Base-by-base conservation (phyloP, 2,888 invertebrate species). In the Drosophila histrio region DNA sequence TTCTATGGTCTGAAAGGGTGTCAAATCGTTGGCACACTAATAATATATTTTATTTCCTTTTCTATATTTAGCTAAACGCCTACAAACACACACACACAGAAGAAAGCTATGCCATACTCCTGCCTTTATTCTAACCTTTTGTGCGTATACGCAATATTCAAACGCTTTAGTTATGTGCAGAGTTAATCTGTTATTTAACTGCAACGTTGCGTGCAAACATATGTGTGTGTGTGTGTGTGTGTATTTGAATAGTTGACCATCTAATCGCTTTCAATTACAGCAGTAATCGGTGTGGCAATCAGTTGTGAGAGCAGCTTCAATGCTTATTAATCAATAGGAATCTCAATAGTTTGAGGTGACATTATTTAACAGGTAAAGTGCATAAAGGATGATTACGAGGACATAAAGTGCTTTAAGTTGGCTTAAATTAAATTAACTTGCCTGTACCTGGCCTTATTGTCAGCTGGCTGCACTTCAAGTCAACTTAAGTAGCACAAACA, bases 251-350 rank as follows among this genome's bases (percentile, higher is more conserved):
- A 38, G 41, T 36, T 54, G 50, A 39, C 17, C 60, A 54, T 22
- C 62, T 62, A 73, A 76, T 54, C 69, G 56, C 11, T 70, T 60
- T 62, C 76, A 77, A 77, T 77, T 76, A 65, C 41, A 52, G 13
- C 17, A 3, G 52, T 53, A 70, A 62, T 62, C 62, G 46, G 30
- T 21, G 9, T 19, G 43, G 22, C 60, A 67, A 67, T 56, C 49
- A 36, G 22, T 36, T 38, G 30, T 21, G 38, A 28, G 17, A 58
- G 34, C 19, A 39, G 30, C 19, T 24, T 38, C 39, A 43, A 22
- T 44, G 57, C 43, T 28, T 32, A 53, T 63, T 53, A 60, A 64
- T 61, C 66, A 61, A 54, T 15, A 11, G 32, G 36, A 50, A 46
- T 34, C 11, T 21, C 21, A 13, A 15, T 60, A 17, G 60, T 39